These are phyloP conservation scores for Erpobdella octoculata DNA, from an alignment of 2,888 invertebrate genomes.

Conservation along the genomic window DNA sequence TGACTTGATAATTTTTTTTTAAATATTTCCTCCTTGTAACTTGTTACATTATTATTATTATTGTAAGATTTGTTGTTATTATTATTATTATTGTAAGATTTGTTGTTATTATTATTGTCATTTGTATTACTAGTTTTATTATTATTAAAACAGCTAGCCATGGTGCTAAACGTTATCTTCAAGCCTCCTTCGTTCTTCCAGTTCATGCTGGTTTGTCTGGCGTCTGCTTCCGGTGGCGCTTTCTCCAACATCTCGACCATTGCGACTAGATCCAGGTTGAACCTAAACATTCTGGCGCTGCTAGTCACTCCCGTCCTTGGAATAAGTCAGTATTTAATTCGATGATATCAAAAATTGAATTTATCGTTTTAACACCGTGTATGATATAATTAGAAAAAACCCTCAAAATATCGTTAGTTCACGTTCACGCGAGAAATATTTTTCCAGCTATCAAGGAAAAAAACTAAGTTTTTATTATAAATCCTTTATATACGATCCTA, in stretches of 20 bases:
- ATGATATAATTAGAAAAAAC: too few relatives aligned
- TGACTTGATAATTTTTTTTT: too few relatives aligned
- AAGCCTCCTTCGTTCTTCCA: slow-evolving; percentile 12
- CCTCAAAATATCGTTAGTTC: too few relatives aligned
- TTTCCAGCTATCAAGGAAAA: too few relatives aligned
- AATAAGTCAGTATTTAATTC: slow-evolving; percentile 4
- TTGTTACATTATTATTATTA: too few relatives aligned
- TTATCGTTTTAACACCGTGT: too few relatives aligned
- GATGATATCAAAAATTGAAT: not conserved
- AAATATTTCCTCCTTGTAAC: too few relatives aligned
- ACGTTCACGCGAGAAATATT: too few relatives aligned
- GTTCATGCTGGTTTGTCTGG: slow-evolving; percentile 18
- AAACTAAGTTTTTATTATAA: too few relatives aligned
- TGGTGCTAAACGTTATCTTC: not conserved
- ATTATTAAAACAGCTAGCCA: slow-evolving; percentile 4
- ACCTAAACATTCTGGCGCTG: slow-evolving; percentile 16
- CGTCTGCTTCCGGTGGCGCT: slow-evolving; percentile 19
- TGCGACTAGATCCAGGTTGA: slow-evolving; percentile 8
- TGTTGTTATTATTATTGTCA: not conserved
- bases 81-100: not conserved
- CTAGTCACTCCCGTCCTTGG: slow-evolving; percentile 7
- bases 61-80: not conserved
- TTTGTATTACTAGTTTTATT: not conserved
- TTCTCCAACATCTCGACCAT: slow-evolving; percentile 15
- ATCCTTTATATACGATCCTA: too few relatives aligned